These are phyloP conservation scores for Yponomeuta sedellus DNA, from an alignment of 2,888 invertebrate species.

Conservation along the genomic window DNA sequence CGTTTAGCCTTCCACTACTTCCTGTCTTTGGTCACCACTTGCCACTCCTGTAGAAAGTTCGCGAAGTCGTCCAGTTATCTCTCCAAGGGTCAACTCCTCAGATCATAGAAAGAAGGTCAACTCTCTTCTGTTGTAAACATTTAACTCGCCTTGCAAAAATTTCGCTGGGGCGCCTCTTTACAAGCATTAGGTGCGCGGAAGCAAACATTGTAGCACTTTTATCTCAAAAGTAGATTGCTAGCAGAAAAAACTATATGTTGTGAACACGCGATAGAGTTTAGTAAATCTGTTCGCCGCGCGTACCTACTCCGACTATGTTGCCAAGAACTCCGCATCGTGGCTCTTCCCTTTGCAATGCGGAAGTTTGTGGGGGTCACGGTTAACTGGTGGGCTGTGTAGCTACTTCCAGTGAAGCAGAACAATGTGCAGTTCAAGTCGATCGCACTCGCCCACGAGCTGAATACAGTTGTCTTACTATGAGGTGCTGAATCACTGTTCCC, in stretches of 20 bases:
- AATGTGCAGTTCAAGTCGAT: conserved; percentile 65
- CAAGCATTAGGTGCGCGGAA: background rate
- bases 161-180: too few species aligned
- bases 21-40: too few species aligned
- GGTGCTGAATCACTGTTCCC: background rate
- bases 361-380: conserved; percentile 1
- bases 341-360: background rate
- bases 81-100: too few species aligned
- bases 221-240: background rate
- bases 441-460: conserved; percentile 51
- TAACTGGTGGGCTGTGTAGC: background rate
- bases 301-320: background rate
- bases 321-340: background rate
- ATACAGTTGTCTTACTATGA: conserved; percentile 23
- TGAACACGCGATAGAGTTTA: background rate
- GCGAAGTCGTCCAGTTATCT: too few species aligned
- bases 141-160: too few species aligned
- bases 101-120: too few species aligned
- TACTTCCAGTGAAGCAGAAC: conserved; percentile 36
- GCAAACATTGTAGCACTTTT: background rate
- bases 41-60: too few species aligned
- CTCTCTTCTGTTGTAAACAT: too few species aligned
- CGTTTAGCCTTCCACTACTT: too few species aligned
- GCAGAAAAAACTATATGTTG: background rate
- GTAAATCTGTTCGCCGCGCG: background rate